These are phyloP conservation scores for Notamacropus eugenii DNA, from an alignment of 2,797 vertebrate species.

Conservation along the genomic window DNA sequence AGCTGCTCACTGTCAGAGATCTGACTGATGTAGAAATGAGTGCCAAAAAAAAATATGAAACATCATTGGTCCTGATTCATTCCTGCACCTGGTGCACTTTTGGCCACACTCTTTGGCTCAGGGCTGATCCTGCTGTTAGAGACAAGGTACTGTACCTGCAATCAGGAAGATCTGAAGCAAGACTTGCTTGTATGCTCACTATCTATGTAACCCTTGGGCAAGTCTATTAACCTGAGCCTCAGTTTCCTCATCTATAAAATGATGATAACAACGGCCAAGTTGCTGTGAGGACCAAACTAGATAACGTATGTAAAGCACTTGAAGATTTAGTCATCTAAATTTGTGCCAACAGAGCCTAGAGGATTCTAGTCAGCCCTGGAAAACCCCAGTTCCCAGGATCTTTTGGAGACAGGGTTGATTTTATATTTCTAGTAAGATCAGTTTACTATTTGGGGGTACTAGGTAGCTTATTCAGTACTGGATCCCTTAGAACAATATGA, in stretches of 20 bases:
- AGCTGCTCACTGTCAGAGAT: background rate
- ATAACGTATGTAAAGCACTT: background rate
- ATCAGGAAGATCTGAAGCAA: background rate
- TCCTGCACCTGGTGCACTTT: background rate
- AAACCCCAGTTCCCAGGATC: background rate
- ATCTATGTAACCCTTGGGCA: background rate
- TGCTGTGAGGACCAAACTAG: background rate
- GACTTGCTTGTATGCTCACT: background rate
- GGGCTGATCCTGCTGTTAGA: background rate
- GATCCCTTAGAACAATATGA: background rate
- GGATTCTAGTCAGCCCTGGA: background rate
- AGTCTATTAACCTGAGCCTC: background rate
- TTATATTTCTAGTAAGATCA: background rate
- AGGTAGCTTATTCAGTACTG: background rate
- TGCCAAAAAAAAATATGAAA: background rate
- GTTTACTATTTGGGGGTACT: background rate
- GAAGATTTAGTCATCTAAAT: constrained; percentile 3
- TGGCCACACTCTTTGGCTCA: background rate
- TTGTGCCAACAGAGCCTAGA: background rate
- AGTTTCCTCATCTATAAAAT: background rate
- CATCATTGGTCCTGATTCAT: background rate
- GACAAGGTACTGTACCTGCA: background rate
- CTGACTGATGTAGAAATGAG: background rate
- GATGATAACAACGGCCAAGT: background rate
- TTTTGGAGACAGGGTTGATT: background rate